phyloP scores from a whole-genome alignment of 2,797 vertebrate species.

The Podarcis siculus region DNA sequence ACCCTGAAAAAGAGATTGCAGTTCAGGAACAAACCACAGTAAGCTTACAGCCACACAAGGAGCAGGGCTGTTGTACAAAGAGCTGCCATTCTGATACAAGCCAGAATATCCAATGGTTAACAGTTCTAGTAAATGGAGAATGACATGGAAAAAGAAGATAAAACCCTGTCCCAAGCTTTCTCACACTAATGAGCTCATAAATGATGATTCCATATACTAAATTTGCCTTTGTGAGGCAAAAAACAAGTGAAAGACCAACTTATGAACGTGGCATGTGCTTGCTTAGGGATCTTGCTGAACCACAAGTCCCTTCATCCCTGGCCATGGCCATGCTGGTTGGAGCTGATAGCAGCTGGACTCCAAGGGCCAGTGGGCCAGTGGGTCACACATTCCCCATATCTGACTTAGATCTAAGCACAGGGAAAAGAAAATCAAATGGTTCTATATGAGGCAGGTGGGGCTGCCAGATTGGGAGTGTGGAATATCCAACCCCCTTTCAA shows the following conservation, averaged over 20 bases:
- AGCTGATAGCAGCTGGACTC: neutral
- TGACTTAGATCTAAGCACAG: neutral
- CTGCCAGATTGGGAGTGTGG: neutral
- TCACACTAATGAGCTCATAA: slow-evolving; percentile 37
- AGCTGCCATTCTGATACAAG: neutral
- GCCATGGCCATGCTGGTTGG: neutral
- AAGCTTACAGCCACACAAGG: neutral
- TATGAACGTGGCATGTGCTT: neutral
- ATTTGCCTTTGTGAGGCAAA: neutral
- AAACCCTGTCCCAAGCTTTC: slow-evolving; percentile 20
- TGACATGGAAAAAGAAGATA: neutral
- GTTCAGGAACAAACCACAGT: neutral
- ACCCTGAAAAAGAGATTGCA: neutral
- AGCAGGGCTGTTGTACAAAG: neutral
- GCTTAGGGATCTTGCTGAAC: neutral
- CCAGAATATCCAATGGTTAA: accelerated
- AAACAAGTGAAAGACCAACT: neutral
- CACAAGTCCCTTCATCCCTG: neutral
- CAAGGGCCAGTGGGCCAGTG: too few species aligned
- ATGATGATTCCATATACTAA: slow-evolving; percentile 6
- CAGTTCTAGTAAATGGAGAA: neutral
- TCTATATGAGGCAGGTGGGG: neutral
- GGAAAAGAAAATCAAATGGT: neutral
- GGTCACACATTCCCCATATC: neutral
- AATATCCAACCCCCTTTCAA: neutral